Evolutionary conservation across 2,888 invertebrate genomes (phyloP), one percentile per base, ranked within the genome.

Genomic region (Congeria kusceri): DNA sequence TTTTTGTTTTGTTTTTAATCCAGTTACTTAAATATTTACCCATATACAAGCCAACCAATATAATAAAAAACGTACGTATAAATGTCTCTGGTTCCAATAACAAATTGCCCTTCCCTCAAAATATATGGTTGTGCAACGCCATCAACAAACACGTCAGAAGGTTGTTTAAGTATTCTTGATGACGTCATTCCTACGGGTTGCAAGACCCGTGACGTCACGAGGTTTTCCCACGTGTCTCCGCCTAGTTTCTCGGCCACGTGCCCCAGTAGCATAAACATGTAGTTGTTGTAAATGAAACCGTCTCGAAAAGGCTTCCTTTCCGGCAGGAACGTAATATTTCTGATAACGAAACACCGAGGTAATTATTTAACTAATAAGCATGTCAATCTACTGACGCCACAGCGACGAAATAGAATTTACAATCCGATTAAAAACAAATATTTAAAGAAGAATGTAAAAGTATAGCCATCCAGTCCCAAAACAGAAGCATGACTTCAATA

Each of bases 251-350:
- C 87, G 0, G 72, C 77, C 18, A 87, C 77, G 63, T 87, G 74
- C 25, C 83, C 86, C 0, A 78, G 66, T 47, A 86, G 29, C 70
- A 81, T 79, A 56, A 79, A 81, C 65, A 80, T 73, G 75, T 86
- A 70, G 67, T 83, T 86, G 79, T 86, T 88, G 77, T 86, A 86
- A 1, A 70, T 61, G 53, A 86, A 88, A 1, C 65, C 64, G 11
- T 66, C 47, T 23, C 80, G 81, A 59, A 86, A 85, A 0, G 56
- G 47, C 13, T 23, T 15, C 9, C 27, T 39, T 53, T 66, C 49
- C 18, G 78, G 82, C 9, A 82, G 49, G 39, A 66, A 76, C 59
- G 73, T 76, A 9, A 76, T 27, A 2, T 76, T 72, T 11, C 82
- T 82, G 15, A 1, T 5, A 7, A 39, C 15, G 13, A 39, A n/a